These are phyloP conservation scores for Rhodeus uyekii DNA, from an alignment of 2,797 vertebrate species.

Conservation along the genomic window DNA sequence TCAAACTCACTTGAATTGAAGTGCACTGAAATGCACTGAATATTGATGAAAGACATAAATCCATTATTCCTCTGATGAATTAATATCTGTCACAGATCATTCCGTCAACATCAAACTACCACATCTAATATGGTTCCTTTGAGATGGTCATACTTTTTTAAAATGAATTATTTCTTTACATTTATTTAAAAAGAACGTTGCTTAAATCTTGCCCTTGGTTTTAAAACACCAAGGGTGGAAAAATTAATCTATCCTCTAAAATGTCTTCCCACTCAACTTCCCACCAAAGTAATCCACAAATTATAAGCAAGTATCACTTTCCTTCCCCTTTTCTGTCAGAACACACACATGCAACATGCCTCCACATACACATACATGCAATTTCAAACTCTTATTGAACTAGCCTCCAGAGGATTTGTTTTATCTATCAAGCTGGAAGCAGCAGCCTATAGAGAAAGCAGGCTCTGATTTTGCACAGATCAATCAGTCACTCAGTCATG, in stretches of 20 bases:
- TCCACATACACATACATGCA: background rate
- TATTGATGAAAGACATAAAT: slow-evolving; percentile 23
- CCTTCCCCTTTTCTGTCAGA: background rate
- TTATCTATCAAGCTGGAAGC: slow-evolving; percentile 12
- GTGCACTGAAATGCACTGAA: slow-evolving; percentile 11
- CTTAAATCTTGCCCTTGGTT: background rate
- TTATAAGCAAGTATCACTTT: slow-evolving; percentile 1
- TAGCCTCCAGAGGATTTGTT: background rate
- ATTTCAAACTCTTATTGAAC: slow-evolving; percentile 26
- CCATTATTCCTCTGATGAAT: slow-evolving; percentile 8
- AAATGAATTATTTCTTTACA: slow-evolving; percentile 4
- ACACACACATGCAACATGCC: background rate
- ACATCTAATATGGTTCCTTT: background rate
- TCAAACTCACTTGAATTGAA: background rate
- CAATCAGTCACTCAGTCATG: slow-evolving; percentile 40
- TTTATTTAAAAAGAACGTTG: background rate
- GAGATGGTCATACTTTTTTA: background rate
- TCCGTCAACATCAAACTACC: slow-evolving; percentile 2
- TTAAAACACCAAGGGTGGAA: background rate
- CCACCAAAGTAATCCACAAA: background rate
- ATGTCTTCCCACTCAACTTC: background rate
- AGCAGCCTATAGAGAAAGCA: slow-evolving; percentile 2
- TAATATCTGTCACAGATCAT: background rate
- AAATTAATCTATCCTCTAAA: background rate
- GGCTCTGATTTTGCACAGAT: slow-evolving; percentile 39